Percentiles rank a stretch among this genome's conserved stretches.
Evolutionary conservation across 2,113 vertebrate species (phyloP).

Genomic region (Nycticebus coucang): DNA sequence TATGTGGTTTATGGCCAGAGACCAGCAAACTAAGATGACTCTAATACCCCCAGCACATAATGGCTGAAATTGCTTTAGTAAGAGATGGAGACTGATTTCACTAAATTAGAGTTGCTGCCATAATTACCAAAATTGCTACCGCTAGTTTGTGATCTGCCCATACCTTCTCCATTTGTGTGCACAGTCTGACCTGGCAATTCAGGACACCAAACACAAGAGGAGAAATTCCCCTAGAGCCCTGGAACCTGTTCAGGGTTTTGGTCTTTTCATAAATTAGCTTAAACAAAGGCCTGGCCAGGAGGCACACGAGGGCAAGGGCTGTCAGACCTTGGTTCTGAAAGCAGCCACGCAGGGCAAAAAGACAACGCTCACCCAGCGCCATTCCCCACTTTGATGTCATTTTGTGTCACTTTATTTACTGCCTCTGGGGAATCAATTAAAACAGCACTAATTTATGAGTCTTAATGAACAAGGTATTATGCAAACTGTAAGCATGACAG

Average conservation of each 20-base stretch:
- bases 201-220: not conserved
- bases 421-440: conserved; percentile 77
- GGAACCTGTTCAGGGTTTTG: not conserved
- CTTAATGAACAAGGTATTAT: conserved; percentile 80
- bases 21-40: not conserved
- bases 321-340: not conserved
- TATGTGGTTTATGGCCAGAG: not conserved
- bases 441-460: conserved; percentile 78
- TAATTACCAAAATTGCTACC: conserved; percentile 47
- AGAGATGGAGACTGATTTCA: conserved; percentile 38
- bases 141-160: not conserved
- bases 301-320: rapidly evolving
- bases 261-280: not conserved
- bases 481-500: conserved; percentile 76
- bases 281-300: not conserved
- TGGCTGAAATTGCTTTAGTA: conserved; percentile 20
- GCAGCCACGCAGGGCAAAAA: not conserved
- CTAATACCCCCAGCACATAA: not conserved
- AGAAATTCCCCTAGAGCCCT: not conserved
- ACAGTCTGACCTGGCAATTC: not conserved
- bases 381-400: conserved; percentile 57
- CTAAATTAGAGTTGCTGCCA: conserved; percentile 35
- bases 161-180: not conserved
- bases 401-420: conserved; percentile 74
- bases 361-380: conserved; percentile 3